Base-by-base conservation (phyloP, 2,797 vertebrate genomes). In the Neopelma chrysocephalum region DNA sequence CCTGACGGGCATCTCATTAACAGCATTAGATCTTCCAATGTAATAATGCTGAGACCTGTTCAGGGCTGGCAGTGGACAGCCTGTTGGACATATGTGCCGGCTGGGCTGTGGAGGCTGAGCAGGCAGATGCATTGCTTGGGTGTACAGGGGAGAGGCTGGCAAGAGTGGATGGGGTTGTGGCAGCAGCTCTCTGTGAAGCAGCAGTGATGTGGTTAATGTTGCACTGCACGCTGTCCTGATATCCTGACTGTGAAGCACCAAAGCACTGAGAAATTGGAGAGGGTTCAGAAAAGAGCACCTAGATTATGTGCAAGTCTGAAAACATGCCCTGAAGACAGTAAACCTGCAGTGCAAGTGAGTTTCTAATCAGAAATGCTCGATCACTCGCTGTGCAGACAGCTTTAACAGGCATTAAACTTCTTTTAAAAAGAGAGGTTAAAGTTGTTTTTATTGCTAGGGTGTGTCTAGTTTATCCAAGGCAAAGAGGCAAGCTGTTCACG, bases 1-100 rank as follows among this genome's bases (percentile, higher is more conserved):
- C 2, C 2, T 11, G 50, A 34, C 0, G 3, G 11, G 12, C 2
- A 0, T 43, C 48, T 71, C 27, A 15, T 57, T 62, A 61, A 42
- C 3, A 27, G 31, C 18, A 3, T 10, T 29, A 21, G 27, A 23
- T 19, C 50, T 72, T 68, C 29, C 75, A 29, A 12, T 0, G 10
- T 54, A 43, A 0, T 42, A 15, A 18, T 0, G 2, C n/a, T 1
- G 0, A 54, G 56, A 20, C 36, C 42, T 34, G 40, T 36, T 69
- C 27, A 12, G 23, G 57, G 32, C 8, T 50, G 42, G 26, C 13
- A 14, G 26, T 23, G 38, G 42, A 23, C 34, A 29, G 38, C 4
- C 5, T 1, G 0, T 6, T 53, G 65, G 47, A 38, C 10, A 1
- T 3, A 29, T 20, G 34, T 12, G 16, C 13, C 64, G 45, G 47